Percentiles rank a stretch among this genome's conserved stretches.
phyloP scores from a whole-genome alignment of 2,888 invertebrate species.

The Heteromurus nitidus region DNA sequence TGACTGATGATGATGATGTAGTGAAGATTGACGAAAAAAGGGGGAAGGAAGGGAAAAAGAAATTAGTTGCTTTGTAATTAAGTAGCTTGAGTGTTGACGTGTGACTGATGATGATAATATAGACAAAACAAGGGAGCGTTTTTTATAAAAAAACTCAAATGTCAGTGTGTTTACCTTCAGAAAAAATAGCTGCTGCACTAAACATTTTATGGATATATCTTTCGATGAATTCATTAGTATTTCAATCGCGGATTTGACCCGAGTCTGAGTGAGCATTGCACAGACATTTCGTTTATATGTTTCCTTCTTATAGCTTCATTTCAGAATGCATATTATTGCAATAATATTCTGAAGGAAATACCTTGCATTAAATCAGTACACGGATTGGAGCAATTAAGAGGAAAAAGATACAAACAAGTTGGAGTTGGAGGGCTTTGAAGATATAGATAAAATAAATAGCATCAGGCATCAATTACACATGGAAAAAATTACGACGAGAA shows the following conservation, averaged over 20 bases:
- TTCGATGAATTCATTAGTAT: slow-evolving; percentile 57
- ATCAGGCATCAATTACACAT: background rate
- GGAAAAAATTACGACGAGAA: too few relatives aligned
- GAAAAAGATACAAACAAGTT: slow-evolving; percentile 21
- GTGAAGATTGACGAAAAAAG: background rate
- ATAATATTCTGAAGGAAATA: slow-evolving; percentile 25
- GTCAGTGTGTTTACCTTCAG: too few relatives aligned
- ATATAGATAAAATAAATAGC: background rate
- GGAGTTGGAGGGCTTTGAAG: slow-evolving; percentile 1
- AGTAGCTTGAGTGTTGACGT: slow-evolving; percentile 61
- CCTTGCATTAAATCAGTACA: slow-evolving; percentile 24
- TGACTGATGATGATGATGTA: slow-evolving; percentile 6
- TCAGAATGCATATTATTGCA: too few relatives aligned
- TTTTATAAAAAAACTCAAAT: slow-evolving; percentile 10
- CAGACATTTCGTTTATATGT: background rate
- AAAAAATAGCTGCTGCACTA: too few relatives aligned
- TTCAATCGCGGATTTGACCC: slow-evolving; percentile 61
- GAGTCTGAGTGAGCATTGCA: too few relatives aligned
- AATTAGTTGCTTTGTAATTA: slow-evolving; percentile 62
- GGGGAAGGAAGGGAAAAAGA: slow-evolving; percentile 41
- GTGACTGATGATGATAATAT: slow-evolving; percentile 62
- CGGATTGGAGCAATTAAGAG: slow-evolving; percentile 52
- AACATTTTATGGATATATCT: background rate
- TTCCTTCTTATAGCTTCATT: too few relatives aligned
- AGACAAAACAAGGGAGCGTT: slow-evolving; percentile 6